A percentile compares a stretch with the other conserved stretches of the same genome.
Conservation (phyloP, 2,113 vertebrate genomes). For the Myotis davidii region DNA sequence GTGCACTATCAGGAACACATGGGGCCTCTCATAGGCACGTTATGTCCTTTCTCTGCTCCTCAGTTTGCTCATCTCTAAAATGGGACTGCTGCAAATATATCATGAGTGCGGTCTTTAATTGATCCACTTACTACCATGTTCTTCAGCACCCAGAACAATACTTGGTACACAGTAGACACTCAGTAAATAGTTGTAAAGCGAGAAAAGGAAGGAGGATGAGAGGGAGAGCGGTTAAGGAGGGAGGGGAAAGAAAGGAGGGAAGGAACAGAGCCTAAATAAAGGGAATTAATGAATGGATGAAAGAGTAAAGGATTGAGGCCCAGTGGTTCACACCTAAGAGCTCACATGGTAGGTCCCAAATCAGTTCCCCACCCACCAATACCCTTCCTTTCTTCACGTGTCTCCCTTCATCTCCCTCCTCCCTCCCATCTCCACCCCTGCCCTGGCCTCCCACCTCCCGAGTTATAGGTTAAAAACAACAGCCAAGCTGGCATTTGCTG, state of each 20-base stretch:
- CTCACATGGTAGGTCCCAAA: background rate
- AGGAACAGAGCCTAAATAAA: background rate
- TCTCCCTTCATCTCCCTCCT: background rate
- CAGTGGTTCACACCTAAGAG: background rate
- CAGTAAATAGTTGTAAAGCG: background rate
- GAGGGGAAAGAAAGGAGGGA: background rate
- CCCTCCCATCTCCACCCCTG: background rate
- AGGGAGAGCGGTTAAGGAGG: background rate
- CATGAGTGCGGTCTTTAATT: fast-evolving
- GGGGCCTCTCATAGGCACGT: background rate
- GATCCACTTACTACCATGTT: too few relatives aligned
- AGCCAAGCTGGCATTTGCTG: slow-evolving; percentile 78
- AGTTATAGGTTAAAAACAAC: slow-evolving; percentile 78
- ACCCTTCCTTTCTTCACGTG: fast-evolving
- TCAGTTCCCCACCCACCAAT: fast-evolving
- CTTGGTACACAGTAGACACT: background rate
- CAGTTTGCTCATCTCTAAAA: background rate
- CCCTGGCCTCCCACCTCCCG: slow-evolving; percentile 50
- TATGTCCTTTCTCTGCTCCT: background rate
- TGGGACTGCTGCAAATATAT: too few relatives aligned
- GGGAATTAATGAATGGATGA: background rate
- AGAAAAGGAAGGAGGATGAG: background rate
- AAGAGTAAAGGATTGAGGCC: background rate
- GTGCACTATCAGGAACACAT: background rate
- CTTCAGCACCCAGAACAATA: background rate